Conservation (phyloP, 2,888 invertebrate species). For the Agrotis clavis region DNA sequence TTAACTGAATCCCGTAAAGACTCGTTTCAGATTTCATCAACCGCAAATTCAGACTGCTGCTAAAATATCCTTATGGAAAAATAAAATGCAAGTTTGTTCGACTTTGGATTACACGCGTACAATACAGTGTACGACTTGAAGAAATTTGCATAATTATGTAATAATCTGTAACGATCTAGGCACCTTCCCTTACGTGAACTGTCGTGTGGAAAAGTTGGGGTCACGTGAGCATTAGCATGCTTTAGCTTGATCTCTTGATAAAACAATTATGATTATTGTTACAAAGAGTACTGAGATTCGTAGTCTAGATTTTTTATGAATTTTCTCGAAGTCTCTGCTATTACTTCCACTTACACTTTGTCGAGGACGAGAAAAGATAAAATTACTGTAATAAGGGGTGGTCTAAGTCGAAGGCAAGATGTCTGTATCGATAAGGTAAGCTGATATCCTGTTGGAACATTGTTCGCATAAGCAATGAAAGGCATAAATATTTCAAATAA, state of each 20-base stretch:
- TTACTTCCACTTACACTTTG: background rate
- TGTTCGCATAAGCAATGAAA: constrained; percentile 43
- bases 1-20: no score
- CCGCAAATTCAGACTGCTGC: no score
- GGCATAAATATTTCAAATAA: constrained; percentile 66
- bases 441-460: constrained; percentile 19
- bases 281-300: background rate
- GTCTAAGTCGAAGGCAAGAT: constrained; percentile 2
- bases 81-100: no score
- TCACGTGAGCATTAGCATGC: background rate
- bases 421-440: constrained; percentile 29
- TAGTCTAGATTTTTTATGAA: background rate
- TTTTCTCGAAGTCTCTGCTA: background rate
- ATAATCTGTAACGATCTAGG: no score
- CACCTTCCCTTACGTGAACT: background rate
- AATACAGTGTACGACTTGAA: no score
- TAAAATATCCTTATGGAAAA: no score
- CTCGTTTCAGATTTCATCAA: no score
- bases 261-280: background rate
- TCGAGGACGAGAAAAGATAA: constrained; percentile 3
- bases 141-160: no score
- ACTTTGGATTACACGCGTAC: no score
- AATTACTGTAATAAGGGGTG: constrained; percentile 6
- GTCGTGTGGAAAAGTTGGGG: background rate
- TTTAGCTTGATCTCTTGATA: background rate